Percentiles rank a stretch among this genome's conserved stretches.
These are phyloP conservation scores for Etheostoma spectabile DNA, from an alignment of 2,113 vertebrate species.

Conservation along the genomic window DNA sequence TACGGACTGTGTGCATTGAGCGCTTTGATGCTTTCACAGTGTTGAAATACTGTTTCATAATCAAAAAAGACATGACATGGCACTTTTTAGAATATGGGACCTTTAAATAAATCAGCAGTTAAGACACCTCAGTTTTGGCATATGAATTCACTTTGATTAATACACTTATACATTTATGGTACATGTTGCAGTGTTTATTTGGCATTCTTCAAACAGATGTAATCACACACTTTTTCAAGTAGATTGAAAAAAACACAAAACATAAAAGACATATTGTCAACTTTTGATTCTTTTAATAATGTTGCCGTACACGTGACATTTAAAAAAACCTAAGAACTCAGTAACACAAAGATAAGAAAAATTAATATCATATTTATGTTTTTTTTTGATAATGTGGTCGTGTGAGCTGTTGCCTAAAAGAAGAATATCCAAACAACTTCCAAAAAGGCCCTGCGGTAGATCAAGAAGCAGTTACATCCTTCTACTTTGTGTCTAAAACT, in stretches of 20 bases:
- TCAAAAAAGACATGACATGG: no score
- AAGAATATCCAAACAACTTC: slow-evolving; percentile 36
- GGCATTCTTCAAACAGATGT: slow-evolving; percentile 74
- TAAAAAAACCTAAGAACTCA: slow-evolving; percentile 59
- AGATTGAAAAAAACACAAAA: slow-evolving; percentile 43
- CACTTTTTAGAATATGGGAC: no score
- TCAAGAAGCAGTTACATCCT: slow-evolving; percentile 48
- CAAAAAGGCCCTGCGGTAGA: slow-evolving; percentile 32
- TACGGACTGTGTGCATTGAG: no score
- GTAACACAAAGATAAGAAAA: slow-evolving; percentile 81
- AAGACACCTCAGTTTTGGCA: neutral
- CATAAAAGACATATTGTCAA: slow-evolving; percentile 48
- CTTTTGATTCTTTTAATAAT: no score
- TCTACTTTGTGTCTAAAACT: slow-evolving; percentile 4
- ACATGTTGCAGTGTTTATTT: slow-evolving; percentile 77
- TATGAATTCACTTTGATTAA: slow-evolving; percentile 9
- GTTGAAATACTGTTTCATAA: no score
- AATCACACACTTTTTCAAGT: slow-evolving; percentile 65
- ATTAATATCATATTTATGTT: slow-evolving; percentile 64
- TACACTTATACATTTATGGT: slow-evolving; percentile 15
- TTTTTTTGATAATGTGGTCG: slow-evolving; percentile 25
- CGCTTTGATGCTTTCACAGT: no score
- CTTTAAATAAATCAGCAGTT: slow-evolving; percentile 9
- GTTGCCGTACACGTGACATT: slow-evolving; percentile 63
- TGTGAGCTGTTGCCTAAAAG: slow-evolving; percentile 35